Percentiles rank a stretch among this genome's conserved stretches.
phyloP scores from a whole-genome alignment of 1,140 invertebrate genomes.

The Eriocheir sinensis region DNA sequence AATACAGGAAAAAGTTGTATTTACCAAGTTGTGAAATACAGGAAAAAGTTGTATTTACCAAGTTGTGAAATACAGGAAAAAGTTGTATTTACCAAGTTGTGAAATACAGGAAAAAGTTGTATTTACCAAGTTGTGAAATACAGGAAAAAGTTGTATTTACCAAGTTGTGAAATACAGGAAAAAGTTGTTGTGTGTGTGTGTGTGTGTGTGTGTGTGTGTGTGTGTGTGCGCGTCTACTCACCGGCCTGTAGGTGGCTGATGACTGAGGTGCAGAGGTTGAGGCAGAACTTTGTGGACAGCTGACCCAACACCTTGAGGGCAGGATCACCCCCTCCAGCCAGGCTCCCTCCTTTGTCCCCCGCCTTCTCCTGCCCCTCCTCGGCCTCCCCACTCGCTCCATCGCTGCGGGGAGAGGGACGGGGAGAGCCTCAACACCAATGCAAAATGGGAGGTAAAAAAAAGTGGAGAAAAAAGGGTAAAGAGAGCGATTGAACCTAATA shows the following conservation, averaged over 20 bases:
- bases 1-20: too few relatives aligned
- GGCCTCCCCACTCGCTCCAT: constrained; percentile 60
- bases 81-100: too few relatives aligned
- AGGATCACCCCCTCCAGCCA: constrained; percentile 57
- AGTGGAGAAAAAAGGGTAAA: too few relatives aligned
- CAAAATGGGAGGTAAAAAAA: too few relatives aligned
- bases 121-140: too few relatives aligned
- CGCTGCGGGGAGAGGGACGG: constrained; percentile 19
- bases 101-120: too few relatives aligned
- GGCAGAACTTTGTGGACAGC: constrained; percentile 76
- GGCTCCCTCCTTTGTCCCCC: not conserved
- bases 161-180: too few relatives aligned
- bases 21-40: too few relatives aligned
- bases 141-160: too few relatives aligned
- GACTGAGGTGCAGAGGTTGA: constrained; percentile 76
- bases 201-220: not conserved
- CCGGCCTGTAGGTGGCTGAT: constrained; percentile 74
- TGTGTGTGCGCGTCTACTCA: constrained; percentile 15
- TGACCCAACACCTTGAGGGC: constrained; percentile 72
- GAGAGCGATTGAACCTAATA: too few relatives aligned
- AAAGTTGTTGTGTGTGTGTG: constrained; percentile 1
- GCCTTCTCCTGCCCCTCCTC: constrained; percentile 5
- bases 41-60: too few relatives aligned
- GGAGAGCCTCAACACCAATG: not conserved
- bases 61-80: too few relatives aligned